A percentile compares a stretch with the other conserved stretches of the same genome.
These are phyloP conservation scores for Leptodactylus fuscus DNA, from an alignment of 2,113 vertebrate genomes.

Conservation along the genomic window DNA sequence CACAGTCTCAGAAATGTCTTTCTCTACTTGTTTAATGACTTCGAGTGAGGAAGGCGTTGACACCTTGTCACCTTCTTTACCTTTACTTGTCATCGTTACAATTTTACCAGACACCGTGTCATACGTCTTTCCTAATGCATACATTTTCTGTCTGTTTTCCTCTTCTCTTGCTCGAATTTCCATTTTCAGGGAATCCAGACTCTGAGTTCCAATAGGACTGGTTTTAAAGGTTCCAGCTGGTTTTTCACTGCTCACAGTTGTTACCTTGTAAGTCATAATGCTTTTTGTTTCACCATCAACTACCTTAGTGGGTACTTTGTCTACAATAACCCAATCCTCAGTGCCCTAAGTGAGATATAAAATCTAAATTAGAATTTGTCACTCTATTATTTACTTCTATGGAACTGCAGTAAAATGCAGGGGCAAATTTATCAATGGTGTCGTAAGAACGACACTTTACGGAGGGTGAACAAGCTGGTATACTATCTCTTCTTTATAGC, in stretches of 20 bases:
- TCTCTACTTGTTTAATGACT: slow-evolving; percentile 66
- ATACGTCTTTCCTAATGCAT: slow-evolving; percentile 84
- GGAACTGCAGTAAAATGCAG: slow-evolving; percentile 63
- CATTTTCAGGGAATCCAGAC: slow-evolving; percentile 82
- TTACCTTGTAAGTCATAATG: slow-evolving; percentile 79
- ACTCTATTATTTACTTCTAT: slow-evolving; percentile 60
- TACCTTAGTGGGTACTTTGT: slow-evolving; percentile 87
- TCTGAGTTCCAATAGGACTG: slow-evolving; percentile 73
- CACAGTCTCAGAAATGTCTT: slow-evolving; percentile 64
- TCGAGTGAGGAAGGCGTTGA: slow-evolving; percentile 64
- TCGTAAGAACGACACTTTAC: background rate
- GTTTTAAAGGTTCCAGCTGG: slow-evolving; percentile 74
- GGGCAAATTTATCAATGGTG: slow-evolving; percentile 4
- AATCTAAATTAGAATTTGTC: slow-evolving; percentile 81
- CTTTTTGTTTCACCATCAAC: slow-evolving; percentile 81
- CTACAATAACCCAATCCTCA: slow-evolving; percentile 87
- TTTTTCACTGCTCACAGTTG: slow-evolving; percentile 79
- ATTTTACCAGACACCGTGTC: slow-evolving; percentile 83
- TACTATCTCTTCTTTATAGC: background rate
- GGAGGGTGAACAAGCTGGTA: background rate
- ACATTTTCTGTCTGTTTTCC: slow-evolving; percentile 79
- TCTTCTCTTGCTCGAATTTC: slow-evolving; percentile 78
- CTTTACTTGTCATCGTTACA: slow-evolving; percentile 79
- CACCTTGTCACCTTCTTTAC: slow-evolving; percentile 71
- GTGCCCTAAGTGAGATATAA: slow-evolving; percentile 88